Percentiles rank a stretch among this genome's conserved stretches.
Conservation (phyloP, 2,797 vertebrate species). For the Bradypus variegatus region DNA sequence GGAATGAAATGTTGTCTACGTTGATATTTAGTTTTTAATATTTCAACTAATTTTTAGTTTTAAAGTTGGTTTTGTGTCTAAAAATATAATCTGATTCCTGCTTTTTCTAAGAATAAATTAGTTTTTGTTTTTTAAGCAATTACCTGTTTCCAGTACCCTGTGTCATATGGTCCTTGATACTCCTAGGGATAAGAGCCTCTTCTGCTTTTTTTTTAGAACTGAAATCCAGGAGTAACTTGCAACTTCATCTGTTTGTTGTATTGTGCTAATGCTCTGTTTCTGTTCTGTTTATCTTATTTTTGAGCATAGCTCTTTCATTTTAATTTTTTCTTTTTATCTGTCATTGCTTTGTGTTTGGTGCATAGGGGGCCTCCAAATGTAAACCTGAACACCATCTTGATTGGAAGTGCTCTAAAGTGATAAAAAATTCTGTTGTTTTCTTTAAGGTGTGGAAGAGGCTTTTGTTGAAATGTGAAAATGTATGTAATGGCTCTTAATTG, state of each 20-base stretch:
- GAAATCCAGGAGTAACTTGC: not conserved
- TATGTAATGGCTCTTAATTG: not conserved
- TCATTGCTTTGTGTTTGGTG: conserved; percentile 21
- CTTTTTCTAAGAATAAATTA: not conserved
- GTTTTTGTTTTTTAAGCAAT: not conserved
- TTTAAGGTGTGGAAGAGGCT: not conserved
- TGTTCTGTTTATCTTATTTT: conserved; percentile 26
- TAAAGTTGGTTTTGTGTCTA: conserved; percentile 28
- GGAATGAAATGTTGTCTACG: conserved; percentile 15
- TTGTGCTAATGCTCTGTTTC: not conserved
- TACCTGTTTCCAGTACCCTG: not conserved
- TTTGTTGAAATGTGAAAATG: conserved; percentile 12
- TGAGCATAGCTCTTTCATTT: not conserved
- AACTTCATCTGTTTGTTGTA: not conserved
- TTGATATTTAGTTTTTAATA: conserved; percentile 21
- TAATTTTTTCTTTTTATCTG: not conserved
- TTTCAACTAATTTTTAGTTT: conserved; percentile 24
- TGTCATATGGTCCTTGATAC: not conserved
- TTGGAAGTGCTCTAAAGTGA: not conserved
- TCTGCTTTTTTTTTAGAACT: not conserved
- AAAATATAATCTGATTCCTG: not conserved
- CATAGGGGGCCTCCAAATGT: conserved; percentile 3
- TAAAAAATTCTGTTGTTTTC: not conserved
- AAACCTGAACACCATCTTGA: not conserved
- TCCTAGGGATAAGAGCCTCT: not conserved